A percentile compares a stretch with the other conserved stretches of the same genome.
phyloP scores from a whole-genome alignment of 2,797 vertebrate genomes.

The Falco concolor region DNA sequence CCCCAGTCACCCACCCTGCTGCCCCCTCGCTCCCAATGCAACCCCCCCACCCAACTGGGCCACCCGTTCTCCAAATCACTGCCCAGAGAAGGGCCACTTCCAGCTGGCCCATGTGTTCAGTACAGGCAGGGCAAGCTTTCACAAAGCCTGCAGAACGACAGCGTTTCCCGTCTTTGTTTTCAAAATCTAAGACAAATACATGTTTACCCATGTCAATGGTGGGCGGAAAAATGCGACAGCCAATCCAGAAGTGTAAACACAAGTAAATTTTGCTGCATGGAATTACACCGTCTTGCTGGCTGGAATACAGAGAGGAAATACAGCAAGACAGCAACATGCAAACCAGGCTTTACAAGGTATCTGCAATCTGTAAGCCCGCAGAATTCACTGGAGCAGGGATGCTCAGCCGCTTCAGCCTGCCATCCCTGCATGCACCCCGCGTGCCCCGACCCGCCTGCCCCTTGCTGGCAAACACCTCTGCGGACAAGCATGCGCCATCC shows the following conservation, averaged over 20 bases:
- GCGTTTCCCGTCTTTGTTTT: background rate
- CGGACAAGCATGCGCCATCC: rapidly evolving
- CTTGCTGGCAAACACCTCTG: background rate
- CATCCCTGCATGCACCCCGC: rapidly evolving
- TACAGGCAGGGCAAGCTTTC: background rate
- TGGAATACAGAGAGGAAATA: background rate
- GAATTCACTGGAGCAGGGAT: background rate
- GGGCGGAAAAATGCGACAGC: background rate
- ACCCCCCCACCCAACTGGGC: background rate
- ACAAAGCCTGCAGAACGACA: background rate
- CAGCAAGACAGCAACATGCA: background rate
- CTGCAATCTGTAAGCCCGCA: background rate
- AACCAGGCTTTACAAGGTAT: background rate
- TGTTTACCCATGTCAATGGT: background rate
- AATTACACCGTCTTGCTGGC: background rate
- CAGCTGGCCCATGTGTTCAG: too few species aligned
- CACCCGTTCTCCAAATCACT: background rate
- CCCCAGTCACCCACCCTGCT: background rate
- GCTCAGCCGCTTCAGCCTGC: background rate
- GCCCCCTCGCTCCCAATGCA: background rate
- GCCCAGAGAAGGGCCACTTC: background rate
- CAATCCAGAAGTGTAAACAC: background rate
- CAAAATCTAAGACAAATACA: background rate
- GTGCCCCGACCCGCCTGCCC: background rate
- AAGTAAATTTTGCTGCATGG: background rate